Base-by-base conservation (phyloP, 2,113 vertebrate species). In the Callithrix jacchus region DNA sequence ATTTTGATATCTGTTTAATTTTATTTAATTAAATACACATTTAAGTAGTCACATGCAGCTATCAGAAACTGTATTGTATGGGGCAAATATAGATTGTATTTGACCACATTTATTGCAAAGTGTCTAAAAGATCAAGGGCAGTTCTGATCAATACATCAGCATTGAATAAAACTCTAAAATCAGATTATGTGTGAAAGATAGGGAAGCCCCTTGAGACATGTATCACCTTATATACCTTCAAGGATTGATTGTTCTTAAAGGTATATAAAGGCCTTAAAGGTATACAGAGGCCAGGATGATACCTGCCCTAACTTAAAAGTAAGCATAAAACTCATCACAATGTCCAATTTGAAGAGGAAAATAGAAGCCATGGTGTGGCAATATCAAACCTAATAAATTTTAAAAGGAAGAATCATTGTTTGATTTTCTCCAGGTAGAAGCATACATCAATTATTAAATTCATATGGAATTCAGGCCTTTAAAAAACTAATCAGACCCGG, bases 311-410 rank as follows among this genome's bases (percentile, higher is more conserved):
- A 91, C 37, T 13, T 5, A 92, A 87, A 91, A 95, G 47, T 83
- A 66, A 52, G 20, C 21, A 61, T 40, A 95, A 76, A 92, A 21
- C 11, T 58, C 94, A 73, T 4, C 35, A 83, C 5, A 83, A 95
- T 30, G 8, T 61, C 83, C 6, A 83, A 84, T 64, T 87, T 94
- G 40, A 79, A 96, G 49, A 85, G 3, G 10, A 91, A 96, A 96
- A 91, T 13, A 85, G 42, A 87, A 76, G 5, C 2, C 10, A 79
- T 3, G 40, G 0, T 21, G 61, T 2, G 14, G 20, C 42, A 83
- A 54, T 35, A 4, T 32, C 8, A 47, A 93, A 87, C 1, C 3
- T 49, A 92, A 76, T 21, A 20, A 64, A n/a, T 61, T 91, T 97
- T 54, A 45, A 81, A 88, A 92, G 5, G 5, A 92, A 77, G 35